Conservation (phyloP, 2,888 invertebrate genomes). For the Drosophila macrothrix region DNA sequence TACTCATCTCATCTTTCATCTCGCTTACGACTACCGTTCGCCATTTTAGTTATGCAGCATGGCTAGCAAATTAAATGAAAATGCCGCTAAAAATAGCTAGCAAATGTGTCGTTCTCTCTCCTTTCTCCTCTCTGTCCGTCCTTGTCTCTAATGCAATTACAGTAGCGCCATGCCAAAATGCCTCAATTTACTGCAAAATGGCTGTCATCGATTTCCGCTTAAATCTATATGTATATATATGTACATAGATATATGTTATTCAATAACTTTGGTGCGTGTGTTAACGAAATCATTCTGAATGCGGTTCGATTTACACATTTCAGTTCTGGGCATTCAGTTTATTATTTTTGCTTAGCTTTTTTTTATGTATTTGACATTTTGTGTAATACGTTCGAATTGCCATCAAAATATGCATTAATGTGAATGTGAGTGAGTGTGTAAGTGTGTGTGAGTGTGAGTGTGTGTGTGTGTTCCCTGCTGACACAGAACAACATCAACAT, state of each 20-base stretch:
- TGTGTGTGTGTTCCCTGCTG: slow-evolving; percentile 14
- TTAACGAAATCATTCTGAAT: slow-evolving; percentile 66
- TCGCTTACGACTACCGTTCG: slow-evolving; percentile 47
- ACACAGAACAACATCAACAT: slow-evolving; percentile 24
- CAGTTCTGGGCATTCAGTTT: slow-evolving; percentile 34
- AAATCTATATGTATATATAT: slow-evolving; percentile 16
- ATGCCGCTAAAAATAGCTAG: slow-evolving; percentile 71
- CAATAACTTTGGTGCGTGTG: slow-evolving; percentile 46
- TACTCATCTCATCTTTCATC: slow-evolving; percentile 29
- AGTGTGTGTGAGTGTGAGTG: slow-evolving; percentile 7
- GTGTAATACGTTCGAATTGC: slow-evolving; percentile 61
- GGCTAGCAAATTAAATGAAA: slow-evolving; percentile 76
- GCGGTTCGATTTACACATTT: slow-evolving; percentile 63
- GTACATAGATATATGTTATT: slow-evolving; percentile 44
- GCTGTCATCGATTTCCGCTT: slow-evolving; percentile 77
- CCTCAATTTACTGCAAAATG: slow-evolving; percentile 76
- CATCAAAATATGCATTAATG: slow-evolving; percentile 69
- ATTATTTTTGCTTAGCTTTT: slow-evolving; percentile 42
- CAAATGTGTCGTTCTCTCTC: slow-evolving; percentile 36
- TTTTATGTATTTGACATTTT: slow-evolving; percentile 74
- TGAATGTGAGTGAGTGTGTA: slow-evolving; percentile 19
- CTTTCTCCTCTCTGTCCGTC: not conserved
- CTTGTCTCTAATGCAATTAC: slow-evolving; percentile 63
- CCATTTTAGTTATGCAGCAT: slow-evolving; percentile 73
- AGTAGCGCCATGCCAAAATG: slow-evolving; percentile 63